Percentiles rank a stretch among this genome's conserved stretches.
phyloP scores from a whole-genome alignment of 2,888 invertebrate species.

The Luffia ferchaultella region DNA sequence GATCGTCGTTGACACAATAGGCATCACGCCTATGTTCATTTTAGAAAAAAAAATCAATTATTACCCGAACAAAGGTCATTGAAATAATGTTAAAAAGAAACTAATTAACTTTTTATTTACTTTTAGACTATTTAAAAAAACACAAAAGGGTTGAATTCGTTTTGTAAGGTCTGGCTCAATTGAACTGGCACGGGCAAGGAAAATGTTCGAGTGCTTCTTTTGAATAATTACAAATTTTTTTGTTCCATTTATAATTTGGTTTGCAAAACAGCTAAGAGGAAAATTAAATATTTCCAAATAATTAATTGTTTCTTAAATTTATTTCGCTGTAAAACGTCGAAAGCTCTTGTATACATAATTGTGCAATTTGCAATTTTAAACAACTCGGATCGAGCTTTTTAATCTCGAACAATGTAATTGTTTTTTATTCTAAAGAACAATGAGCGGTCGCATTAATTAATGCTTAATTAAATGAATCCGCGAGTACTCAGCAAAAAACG shows the following conservation, averaged over 20 bases:
- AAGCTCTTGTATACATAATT: slow-evolving; percentile 45
- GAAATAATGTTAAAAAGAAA: too few species aligned
- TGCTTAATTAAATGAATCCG: neutral
- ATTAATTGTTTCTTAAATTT: slow-evolving; percentile 5
- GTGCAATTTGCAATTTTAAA: slow-evolving; percentile 61
- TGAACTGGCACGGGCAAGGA: too few species aligned
- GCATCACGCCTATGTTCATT: too few species aligned
- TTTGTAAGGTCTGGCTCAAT: neutral
- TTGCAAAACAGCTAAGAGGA: slow-evolving; percentile 3
- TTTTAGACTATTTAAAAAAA: too few species aligned
- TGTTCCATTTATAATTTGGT: neutral
- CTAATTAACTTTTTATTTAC: too few species aligned
- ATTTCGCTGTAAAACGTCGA: neutral
- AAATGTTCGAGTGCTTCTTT: neutral
- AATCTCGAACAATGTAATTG: slow-evolving; percentile 25
- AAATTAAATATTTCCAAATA: slow-evolving; percentile 3
- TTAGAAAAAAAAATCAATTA: too few species aligned
- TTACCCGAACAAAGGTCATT: too few species aligned
- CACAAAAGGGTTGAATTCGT: neutral
- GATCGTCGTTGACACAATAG: too few species aligned
- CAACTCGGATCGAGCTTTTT: slow-evolving; percentile 36
- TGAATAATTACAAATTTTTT: neutral
- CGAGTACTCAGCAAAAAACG: neutral
- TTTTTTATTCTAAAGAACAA: slow-evolving; percentile 23
- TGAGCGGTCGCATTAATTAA: slow-evolving; percentile 13